A percentile compares a stretch with the other conserved stretches of the same genome.
These are phyloP conservation scores for Melanotaenia maccullochi DNA, from an alignment of 2,797 vertebrate species.

Conservation along the genomic window DNA sequence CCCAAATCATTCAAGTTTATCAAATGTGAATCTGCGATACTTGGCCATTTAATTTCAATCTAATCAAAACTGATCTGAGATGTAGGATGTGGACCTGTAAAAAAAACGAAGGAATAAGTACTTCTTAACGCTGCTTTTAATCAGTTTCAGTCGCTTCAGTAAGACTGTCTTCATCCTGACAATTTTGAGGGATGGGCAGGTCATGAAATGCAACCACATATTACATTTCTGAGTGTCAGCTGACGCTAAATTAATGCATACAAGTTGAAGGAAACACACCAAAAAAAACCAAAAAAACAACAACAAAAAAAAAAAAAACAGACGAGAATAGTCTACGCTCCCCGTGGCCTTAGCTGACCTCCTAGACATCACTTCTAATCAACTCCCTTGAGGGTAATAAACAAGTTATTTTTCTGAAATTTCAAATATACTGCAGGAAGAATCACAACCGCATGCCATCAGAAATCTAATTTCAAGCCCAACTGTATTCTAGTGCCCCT, in stretches of 20 bases:
- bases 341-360: constrained; percentile 79
- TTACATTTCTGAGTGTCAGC: constrained; percentile 70
- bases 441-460: constrained; percentile 82
- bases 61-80: constrained; percentile 82
- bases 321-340: constrained; percentile 69
- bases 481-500: constrained; percentile 86
- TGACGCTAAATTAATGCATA: constrained; percentile 69
- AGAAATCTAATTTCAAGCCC: constrained; percentile 88
- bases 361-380: constrained; percentile 80
- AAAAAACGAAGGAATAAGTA: constrained; percentile 73
- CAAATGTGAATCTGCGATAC: constrained; percentile 81
- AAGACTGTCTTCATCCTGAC: constrained; percentile 73
- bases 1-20: constrained; percentile 83
- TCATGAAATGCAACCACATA: constrained; percentile 72
- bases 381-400: constrained; percentile 82
- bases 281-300: constrained; percentile 51
- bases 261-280: constrained; percentile 78
- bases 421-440: constrained; percentile 82
- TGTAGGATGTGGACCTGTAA: constrained; percentile 78
- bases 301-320: constrained; percentile 60
- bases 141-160: constrained; percentile 79
- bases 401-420: constrained; percentile 83
- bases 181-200: constrained; percentile 77
- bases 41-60: constrained; percentile 84
- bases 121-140: constrained; percentile 79